Evolutionary conservation across 2,888 invertebrate species (phyloP).

Genomic region (Pammene fasciana): DNA sequence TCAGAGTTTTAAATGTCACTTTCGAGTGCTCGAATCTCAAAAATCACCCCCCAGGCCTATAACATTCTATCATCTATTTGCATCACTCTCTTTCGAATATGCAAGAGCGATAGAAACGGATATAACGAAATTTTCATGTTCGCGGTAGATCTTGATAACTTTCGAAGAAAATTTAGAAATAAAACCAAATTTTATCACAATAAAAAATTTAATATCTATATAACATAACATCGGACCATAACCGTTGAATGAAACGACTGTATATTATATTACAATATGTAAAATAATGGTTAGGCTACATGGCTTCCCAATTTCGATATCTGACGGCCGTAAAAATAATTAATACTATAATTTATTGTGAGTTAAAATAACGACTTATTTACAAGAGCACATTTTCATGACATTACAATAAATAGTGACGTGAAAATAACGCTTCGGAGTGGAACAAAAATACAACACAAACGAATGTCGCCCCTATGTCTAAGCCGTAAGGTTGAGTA

Average conservation of each 20-base stretch:
- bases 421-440: slow-evolving; percentile 28
- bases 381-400: slow-evolving; percentile 30
- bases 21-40: no score
- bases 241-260: slow-evolving; percentile 72
- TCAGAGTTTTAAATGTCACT: no score
- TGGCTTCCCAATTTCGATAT: slow-evolving; percentile 45
- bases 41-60: no score
- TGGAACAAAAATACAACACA: slow-evolving; percentile 24
- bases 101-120: no score
- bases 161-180: slow-evolving; percentile 40
- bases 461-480: slow-evolving; percentile 38
- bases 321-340: slow-evolving; percentile 41
- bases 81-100: no score
- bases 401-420: slow-evolving; percentile 29
- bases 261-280: slow-evolving; percentile 72
- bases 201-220: slow-evolving; percentile 82
- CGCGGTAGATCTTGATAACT: no score
- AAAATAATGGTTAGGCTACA: slow-evolving; percentile 56
- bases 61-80: no score
- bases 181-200: slow-evolving; percentile 66
- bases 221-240: slow-evolving; percentile 81
- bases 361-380: slow-evolving; percentile 33
- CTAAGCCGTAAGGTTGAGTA: slow-evolving; percentile 29
- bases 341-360: slow-evolving; percentile 37
- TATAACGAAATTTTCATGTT: no score